Evolutionary conservation across 2,113 vertebrate species (phyloP), one percentile per base, ranked within the genome.

Genomic region (Chrysochloris asiatica): DNA sequence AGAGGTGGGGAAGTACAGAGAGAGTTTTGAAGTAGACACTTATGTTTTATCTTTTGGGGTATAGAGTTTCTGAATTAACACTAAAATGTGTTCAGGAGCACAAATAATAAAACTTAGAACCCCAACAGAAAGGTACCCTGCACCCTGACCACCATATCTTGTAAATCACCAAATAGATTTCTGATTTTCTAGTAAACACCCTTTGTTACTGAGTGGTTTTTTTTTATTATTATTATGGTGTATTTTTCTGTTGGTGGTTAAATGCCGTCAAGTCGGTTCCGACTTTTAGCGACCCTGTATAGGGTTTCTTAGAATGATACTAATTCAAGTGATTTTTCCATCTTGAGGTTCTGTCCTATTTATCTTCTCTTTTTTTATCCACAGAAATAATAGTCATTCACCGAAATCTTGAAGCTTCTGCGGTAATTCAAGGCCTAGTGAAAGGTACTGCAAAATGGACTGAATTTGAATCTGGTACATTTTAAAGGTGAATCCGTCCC

Each of bases 341-440:
- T 30, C 30, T 90, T 85, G 22, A 67, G 30, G 4, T 50, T 86
- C 45, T 90, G 4, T 71, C 7, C 5, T 76, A 8, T 56, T 82
- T 82, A 16, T 90, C 2, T 82, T 78, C 73, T 43, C 1, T n/a
- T 38, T 47, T 87, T 92, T 69, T 11, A 24, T 43, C 82, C 41
- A 54, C 88, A 99, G 99, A 99, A 97, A 98, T 99, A 89, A 96
- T 97, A 0, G 92, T 99, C 96, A 98, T 99, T 96, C 98, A 99
- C 91, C 98, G 98, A 94, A 98, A 98, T 77, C 97, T 99, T 28
- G 98, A 98, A 72, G 98, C 98, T 41, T 98, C 98, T 0, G 98
- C 97, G 43, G 97, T 99, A 52, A 99, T 99, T 96, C 99, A 99
- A 96, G 99, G 99, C 54, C 97, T 99, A 48, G 98, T 99, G 76